These are phyloP conservation scores for Goniozus legneri DNA, from an alignment of 1,140 invertebrate genomes.

Conservation along the genomic window DNA sequence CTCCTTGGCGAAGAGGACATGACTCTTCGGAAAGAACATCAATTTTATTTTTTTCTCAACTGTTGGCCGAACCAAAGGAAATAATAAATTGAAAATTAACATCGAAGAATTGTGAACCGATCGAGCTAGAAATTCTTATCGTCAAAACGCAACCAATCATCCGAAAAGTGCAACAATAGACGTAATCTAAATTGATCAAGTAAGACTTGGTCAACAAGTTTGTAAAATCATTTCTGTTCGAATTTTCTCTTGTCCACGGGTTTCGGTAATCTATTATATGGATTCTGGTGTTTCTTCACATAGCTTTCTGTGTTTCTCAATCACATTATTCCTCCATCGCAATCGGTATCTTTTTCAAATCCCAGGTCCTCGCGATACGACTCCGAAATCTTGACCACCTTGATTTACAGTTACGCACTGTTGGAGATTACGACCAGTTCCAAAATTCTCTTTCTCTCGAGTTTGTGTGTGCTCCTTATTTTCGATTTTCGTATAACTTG, in stretches of 20 bases:
- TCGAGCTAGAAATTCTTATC: slow-evolving; percentile 25
- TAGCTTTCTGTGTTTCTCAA: slow-evolving; percentile 4
- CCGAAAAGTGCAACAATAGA: slow-evolving; percentile 34
- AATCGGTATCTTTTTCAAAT: no score
- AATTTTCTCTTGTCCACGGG: not conserved
- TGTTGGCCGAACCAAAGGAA: slow-evolving; percentile 50
- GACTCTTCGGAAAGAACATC: slow-evolving; percentile 59
- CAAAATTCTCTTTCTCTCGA: no score
- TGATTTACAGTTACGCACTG: no score
- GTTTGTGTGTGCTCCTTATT: no score
- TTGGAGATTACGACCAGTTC: no score
- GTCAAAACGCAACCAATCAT: slow-evolving; percentile 38
- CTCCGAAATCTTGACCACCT: no score
- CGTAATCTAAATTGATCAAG: slow-evolving; percentile 55
- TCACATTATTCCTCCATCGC: not conserved
- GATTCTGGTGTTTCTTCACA: slow-evolving; percentile 42
- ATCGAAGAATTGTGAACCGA: slow-evolving; percentile 24
- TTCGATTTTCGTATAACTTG: no score
- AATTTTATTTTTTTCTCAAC: slow-evolving; percentile 50
- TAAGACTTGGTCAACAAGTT: slow-evolving; percentile 45
- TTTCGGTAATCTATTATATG: slow-evolving; percentile 14
- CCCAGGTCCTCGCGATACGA: no score
- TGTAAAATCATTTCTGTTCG: slow-evolving; percentile 3
- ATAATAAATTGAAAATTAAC: slow-evolving; percentile 39
- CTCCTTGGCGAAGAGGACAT: slow-evolving; percentile 57